Evolutionary conservation across 2,113 vertebrate species (phyloP).

Genomic region (Calonectris borealis): DNA sequence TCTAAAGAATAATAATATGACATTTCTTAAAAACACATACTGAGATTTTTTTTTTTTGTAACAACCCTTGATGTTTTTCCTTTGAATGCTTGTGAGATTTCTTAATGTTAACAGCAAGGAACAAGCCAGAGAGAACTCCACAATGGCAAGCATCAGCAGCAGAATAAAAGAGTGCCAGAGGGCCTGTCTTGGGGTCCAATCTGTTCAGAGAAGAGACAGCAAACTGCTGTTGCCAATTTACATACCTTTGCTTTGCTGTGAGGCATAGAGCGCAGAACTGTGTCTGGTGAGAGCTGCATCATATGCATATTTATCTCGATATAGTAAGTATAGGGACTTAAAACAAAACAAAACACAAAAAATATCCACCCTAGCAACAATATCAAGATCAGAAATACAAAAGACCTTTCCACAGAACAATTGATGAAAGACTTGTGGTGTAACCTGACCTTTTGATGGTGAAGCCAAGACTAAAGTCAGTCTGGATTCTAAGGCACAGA

Average conservation of each 20-base stretch:
- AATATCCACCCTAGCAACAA: background rate
- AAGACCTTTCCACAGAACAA: background rate
- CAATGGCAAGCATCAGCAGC: background rate
- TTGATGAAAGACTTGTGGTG: background rate
- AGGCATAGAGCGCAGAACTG: background rate
- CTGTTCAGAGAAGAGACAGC: background rate
- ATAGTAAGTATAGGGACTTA: background rate
- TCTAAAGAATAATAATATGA: background rate
- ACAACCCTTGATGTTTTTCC: background rate
- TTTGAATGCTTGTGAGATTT: background rate
- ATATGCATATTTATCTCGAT: background rate
- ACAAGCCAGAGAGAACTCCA: background rate
- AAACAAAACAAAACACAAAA: background rate
- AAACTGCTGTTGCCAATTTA: background rate
- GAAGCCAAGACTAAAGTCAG: background rate
- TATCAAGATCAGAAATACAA: conserved; percentile 12
- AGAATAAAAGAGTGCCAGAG: background rate
- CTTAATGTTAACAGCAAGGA: background rate
- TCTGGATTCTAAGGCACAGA: background rate
- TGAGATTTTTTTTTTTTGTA: background rate
- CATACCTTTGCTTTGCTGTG: background rate
- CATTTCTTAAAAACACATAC: background rate
- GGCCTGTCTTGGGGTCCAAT: background rate
- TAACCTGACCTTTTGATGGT: conserved; percentile 5
- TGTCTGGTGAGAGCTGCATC: background rate